Evolutionary conservation across 2,797 vertebrate genomes (phyloP), one percentile per base, ranked within the genome.

Genomic region (Bradypodion pumilum): DNA sequence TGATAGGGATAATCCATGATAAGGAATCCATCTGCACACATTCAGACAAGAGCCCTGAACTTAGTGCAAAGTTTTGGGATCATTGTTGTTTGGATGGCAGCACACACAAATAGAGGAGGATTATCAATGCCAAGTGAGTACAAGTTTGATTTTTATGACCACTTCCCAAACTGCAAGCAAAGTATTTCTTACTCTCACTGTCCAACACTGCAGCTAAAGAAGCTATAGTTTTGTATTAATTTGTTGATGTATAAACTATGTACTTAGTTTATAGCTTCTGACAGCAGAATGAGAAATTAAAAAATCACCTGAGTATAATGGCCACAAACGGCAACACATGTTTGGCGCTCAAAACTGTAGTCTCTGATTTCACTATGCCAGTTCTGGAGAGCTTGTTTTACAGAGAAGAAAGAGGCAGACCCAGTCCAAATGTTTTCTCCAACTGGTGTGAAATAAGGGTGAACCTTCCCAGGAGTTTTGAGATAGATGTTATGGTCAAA

Each of bases 401-500:
- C 82, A 25, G 23, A 46, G 74, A 93, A 95, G 21, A 65, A 27
- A 63, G 94, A 90, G 84, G 69, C 10, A 62, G 59, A 32, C 46
- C 90, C 95, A 0, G 74, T 2, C 95, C 95, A 97, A 37, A 97
- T 86, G 91, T 97, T 97, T 89, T 97, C 96, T 85, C 97, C 97
- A 27, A 97, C 12, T 6, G 92, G 92, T 27, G 23, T 15, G 89
- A 96, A 97, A 42, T 8, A 83, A 15, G 96, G 95, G 85, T 97
- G 94, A 79, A 91, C 73, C 1, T 82, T 92, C 0, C 29, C 4
- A 27, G 21, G 42, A 0, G 92, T 25, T 0, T 5, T 1, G 29
- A 96, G 93, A 66, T 93, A 3, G 6, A 0, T 7, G 35, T 96
- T 97, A 90, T 92, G 94, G 6, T 88, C 0, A 91, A 92, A 94